A percentile compares a stretch with the other conserved stretches of the same genome.
These are phyloP conservation scores for Diarsia dahlii DNA, from an alignment of 2,888 invertebrate species.

Conservation along the genomic window DNA sequence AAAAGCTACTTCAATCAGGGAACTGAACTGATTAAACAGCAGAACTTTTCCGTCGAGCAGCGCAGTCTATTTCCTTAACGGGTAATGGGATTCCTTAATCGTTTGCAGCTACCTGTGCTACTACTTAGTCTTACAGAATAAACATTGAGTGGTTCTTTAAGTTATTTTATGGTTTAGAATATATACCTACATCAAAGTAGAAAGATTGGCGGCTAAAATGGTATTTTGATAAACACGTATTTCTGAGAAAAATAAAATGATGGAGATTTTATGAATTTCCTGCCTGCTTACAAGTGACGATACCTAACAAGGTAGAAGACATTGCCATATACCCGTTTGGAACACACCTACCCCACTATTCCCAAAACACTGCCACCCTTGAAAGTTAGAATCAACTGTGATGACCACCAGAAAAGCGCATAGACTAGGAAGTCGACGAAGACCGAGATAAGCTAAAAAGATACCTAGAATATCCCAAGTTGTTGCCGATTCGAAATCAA, in stretches of 20 bases:
- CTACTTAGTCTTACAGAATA: conserved; percentile 8
- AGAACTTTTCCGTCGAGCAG: conserved; percentile 33
- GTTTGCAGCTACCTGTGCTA: conserved; percentile 8
- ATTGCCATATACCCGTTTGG: not conserved
- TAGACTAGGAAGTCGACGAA: too few relatives aligned
- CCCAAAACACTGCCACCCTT: too few relatives aligned
- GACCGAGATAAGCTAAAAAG: too few relatives aligned
- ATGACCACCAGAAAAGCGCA: too few relatives aligned
- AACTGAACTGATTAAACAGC: conserved; percentile 16
- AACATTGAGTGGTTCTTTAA: conserved; percentile 6
- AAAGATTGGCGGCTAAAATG: too few relatives aligned
- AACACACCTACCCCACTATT: too few relatives aligned
- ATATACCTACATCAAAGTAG: too few relatives aligned
- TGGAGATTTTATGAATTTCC: not conserved
- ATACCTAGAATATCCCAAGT: not conserved
- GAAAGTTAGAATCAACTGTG: too few relatives aligned
- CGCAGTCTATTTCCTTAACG: conserved; percentile 46
- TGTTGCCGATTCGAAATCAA: not conserved
- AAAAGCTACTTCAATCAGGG: not conserved
- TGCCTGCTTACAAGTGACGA: not conserved
- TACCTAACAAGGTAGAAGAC: not conserved
- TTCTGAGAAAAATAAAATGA: not conserved
- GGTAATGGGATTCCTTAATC: conserved; percentile 47
- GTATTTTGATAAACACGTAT: not conserved
- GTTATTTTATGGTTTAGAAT: not conserved